Evolutionary conservation across 2,888 invertebrate species (phyloP), one percentile per base, ranked within the genome.

Genomic region (Iphiclides podalirius): DNA sequence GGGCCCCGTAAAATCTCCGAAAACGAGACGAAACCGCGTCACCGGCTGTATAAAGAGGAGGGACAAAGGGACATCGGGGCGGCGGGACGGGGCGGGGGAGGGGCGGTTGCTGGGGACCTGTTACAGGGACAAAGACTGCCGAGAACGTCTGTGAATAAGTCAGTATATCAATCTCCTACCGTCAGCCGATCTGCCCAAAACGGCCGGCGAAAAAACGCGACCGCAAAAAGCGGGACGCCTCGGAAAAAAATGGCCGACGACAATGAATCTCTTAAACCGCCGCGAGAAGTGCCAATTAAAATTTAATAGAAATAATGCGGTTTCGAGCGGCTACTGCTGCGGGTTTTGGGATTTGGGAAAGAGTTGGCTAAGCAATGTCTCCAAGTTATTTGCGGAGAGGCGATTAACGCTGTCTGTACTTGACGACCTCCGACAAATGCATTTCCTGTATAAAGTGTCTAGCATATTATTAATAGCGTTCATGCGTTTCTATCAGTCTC

Each of bases 251-350:
- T 81, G 79, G 68, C 69, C 69, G 76, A 79, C 79, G 74, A 83
- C 84, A 83, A 79, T 82, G 85, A 86, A 71, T 74, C 76, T 73
- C 78, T 83, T 85, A 83, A 80, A 79, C 78, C 78, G 81, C 78
- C 85, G 82, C 79, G 82, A 77, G 78, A 87, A 79, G 79, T 87
- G 87, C 87, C 88, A 88, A 88, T 88, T 88, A 88, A 86, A 87
- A 81, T 83, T 81, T 87, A 82, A 87, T 86, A 85, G 79, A 84
- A 80, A 76, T 70, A 72, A 73, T 69, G 62, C 62, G 60, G 61
- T 70, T 37, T 28, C 38, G 14, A 14, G 6, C 31, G 12, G 12
- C 13, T 15, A 33, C 11, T 1, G 26, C 1, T 26, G 1, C 4
- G 26, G 9, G 6, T 26, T 26, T 26, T 26, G 26, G 8, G n/a